A percentile compares a stretch with the other conserved stretches of the same genome.
phyloP scores from a whole-genome alignment of 1,140 invertebrate species.

The Homarus americanus region DNA sequence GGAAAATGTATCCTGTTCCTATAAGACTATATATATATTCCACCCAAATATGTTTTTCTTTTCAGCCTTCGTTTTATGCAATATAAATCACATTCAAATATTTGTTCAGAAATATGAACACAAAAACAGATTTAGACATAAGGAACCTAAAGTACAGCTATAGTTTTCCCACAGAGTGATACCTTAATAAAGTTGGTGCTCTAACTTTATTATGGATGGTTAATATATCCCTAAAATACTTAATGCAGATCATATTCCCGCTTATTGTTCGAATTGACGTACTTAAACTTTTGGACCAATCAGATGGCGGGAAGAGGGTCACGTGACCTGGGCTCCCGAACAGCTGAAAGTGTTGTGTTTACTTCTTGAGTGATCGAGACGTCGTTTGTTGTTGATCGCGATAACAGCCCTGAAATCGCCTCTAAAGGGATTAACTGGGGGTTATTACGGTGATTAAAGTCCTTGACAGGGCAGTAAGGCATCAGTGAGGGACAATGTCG shows the following conservation, averaged over 20 bases:
- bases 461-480: neutral
- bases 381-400: conserved; percentile 3
- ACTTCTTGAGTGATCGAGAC: conserved; percentile 20
- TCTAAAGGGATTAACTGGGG: neutral
- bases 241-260: neutral
- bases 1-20: too few species aligned
- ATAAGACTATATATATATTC: too few species aligned
- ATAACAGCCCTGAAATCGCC: neutral
- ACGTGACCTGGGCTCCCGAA: conserved; percentile 15
- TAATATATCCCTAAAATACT: too few species aligned
- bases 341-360: conserved; percentile 20
- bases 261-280: conserved; percentile 5
- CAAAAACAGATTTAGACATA: too few species aligned
- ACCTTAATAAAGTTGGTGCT: too few species aligned
- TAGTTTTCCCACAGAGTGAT: too few species aligned
- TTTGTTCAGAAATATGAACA: too few species aligned
- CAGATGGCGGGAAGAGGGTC: neutral
- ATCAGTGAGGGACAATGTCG: neutral
- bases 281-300: conserved; percentile 13
- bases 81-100: too few species aligned
- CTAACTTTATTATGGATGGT: too few species aligned
- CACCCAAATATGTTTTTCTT: too few species aligned
- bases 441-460: neutral
- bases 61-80: too few species aligned
- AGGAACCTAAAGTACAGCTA: too few species aligned